Conservation (phyloP, 2,113 vertebrate genomes). For the Gadus macrocephalus region DNA sequence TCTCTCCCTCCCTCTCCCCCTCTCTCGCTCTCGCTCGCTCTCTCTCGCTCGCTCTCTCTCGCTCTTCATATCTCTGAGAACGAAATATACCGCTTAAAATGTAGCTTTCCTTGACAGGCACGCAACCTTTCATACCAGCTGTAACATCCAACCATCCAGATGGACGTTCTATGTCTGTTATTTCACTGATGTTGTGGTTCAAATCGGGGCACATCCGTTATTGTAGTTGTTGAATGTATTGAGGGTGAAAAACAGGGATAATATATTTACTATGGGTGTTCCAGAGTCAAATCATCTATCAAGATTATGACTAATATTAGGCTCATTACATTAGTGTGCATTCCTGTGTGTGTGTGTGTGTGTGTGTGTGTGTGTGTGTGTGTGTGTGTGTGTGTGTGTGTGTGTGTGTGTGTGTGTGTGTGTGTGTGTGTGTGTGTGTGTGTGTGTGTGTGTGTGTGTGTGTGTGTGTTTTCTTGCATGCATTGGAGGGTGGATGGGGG, state of each 20-base stretch:
- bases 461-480: constrained; percentile 36
- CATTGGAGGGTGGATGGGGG: background rate
- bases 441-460: constrained; percentile 39
- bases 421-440: constrained; percentile 6
- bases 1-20: constrained; percentile 28
- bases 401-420: constrained; percentile 3
- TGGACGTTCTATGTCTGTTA: background rate
- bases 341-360: background rate
- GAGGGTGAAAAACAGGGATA: background rate
- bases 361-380: constrained; percentile 1
- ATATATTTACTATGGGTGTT: background rate
- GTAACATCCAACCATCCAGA: constrained; percentile 4
- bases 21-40: constrained; percentile 5
- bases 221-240: background rate
- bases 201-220: background rate
- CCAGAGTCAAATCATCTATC: background rate
- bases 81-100: constrained; percentile 37
- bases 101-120: constrained; percentile 39
- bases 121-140: constrained; percentile 31
- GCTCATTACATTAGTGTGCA: background rate
- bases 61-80: constrained; percentile 33
- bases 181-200: constrained; percentile 1
- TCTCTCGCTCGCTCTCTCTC: constrained; percentile 5
- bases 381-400: constrained; percentile 27
- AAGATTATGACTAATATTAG: background rate